phyloP scores from a whole-genome alignment of 2,113 vertebrate genomes.

The Plestiodon gilberti region DNA sequence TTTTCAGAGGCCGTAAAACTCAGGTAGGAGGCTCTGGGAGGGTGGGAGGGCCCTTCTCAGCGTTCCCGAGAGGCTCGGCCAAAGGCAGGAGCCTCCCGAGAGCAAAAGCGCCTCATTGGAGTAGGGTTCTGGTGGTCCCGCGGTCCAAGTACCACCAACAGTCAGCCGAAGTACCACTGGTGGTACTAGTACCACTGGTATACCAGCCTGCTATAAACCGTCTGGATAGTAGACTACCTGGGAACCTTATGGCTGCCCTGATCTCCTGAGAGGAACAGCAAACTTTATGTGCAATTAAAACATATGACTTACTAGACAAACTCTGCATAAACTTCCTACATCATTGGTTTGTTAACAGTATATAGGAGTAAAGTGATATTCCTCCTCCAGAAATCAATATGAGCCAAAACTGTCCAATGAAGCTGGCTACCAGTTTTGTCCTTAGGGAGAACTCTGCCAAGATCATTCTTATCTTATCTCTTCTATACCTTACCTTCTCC shows the following conservation, averaged over 20 bases:
- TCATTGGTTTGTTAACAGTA: not conserved
- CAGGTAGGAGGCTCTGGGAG: too few relatives aligned
- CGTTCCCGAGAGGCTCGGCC: too few relatives aligned
- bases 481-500: not conserved
- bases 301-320: not conserved
- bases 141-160: too few relatives aligned
- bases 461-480: not conserved
- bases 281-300: not conserved
- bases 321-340: not conserved
- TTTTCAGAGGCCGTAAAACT: too few relatives aligned
- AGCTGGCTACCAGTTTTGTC: not conserved
- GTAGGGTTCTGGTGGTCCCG: too few relatives aligned
- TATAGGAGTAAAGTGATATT: not conserved
- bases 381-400: not conserved
- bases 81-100: too few relatives aligned
- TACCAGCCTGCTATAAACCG: too few relatives aligned
- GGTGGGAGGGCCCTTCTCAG: too few relatives aligned
- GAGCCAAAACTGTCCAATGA: not conserved
- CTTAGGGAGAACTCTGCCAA: not conserved
- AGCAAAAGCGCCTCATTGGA: too few relatives aligned
- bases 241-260: not conserved
- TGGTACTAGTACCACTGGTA: too few relatives aligned
- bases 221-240: not conserved
- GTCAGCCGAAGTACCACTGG: too few relatives aligned
- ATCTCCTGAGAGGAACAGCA: not conserved